Evolutionary conservation across 2,797 vertebrate species (phyloP).

Genomic region (Melanotaenia nigrans): DNA sequence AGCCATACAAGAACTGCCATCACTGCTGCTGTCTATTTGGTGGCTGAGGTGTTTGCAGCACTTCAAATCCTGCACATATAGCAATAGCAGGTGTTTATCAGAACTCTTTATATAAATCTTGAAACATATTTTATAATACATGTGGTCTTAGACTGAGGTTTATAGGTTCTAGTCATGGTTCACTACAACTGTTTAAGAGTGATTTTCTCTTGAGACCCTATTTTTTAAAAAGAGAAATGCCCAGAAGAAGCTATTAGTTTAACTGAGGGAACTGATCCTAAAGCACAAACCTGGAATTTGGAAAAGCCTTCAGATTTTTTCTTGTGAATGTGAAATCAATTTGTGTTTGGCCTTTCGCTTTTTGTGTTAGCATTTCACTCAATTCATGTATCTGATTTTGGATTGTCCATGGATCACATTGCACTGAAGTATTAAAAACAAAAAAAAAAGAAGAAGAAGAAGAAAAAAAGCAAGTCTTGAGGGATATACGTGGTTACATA

Average conservation of each 20-base stretch:
- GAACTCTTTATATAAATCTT: background rate
- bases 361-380: background rate
- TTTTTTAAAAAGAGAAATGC: no score
- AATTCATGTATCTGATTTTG: background rate
- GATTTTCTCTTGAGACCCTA: no score
- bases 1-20: background rate
- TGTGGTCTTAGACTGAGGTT: no score
- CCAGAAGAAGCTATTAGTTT: background rate
- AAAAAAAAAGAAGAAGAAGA: background rate
- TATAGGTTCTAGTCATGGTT: no score
- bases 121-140: background rate
- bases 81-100: background rate
- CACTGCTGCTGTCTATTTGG: constrained; percentile 2
- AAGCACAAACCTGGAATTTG: no score
- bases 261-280: background rate
- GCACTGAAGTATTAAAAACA: background rate
- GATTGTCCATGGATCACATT: background rate
- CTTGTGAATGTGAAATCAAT: no score
- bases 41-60: background rate
- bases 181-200: no score
- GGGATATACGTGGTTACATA: background rate
- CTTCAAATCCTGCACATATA: background rate
- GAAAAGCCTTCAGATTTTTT: background rate
- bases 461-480: background rate
- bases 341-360: background rate